These are phyloP conservation scores for Plectus sambesii DNA, from an alignment of 1,140 invertebrate species.

Conservation along the genomic window DNA sequence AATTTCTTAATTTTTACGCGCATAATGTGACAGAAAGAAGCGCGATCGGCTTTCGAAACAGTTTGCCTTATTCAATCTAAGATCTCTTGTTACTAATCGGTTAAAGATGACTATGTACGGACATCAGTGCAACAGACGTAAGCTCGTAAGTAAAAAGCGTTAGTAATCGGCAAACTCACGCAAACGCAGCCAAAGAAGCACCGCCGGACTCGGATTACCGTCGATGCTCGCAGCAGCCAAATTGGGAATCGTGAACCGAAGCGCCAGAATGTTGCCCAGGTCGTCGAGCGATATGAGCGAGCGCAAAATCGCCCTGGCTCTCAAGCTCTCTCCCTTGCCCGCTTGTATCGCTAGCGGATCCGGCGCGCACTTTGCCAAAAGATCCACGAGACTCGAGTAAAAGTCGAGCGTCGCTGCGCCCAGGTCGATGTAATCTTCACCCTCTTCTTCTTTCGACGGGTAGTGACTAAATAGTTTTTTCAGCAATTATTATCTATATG, in stretches of 20 bases:
- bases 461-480: too few relatives aligned
- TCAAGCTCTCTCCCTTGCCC: slow-evolving; percentile 93
- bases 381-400: slow-evolving; percentile 91
- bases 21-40: too few relatives aligned
- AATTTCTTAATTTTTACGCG: too few relatives aligned
- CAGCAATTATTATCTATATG: too few relatives aligned
- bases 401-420: slow-evolving; percentile 93
- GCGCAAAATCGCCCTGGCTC: slow-evolving; percentile 88
- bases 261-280: slow-evolving; percentile 84
- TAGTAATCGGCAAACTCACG: too few relatives aligned
- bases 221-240: slow-evolving; percentile 24
- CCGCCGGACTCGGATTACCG: slow-evolving; percentile 13
- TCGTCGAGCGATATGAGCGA: slow-evolving; percentile 94
- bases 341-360: slow-evolving; percentile 76
- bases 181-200: too few relatives aligned
- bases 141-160: too few relatives aligned
- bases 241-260: slow-evolving; percentile 62
- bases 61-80: too few relatives aligned
- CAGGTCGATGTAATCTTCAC: slow-evolving; percentile 98
- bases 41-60: too few relatives aligned
- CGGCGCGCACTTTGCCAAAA: slow-evolving; percentile 91
- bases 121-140: too few relatives aligned
- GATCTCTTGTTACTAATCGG: too few relatives aligned
- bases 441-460: slow-evolving; percentile 83
- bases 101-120: too few relatives aligned